Conservation (phyloP, 1,140 invertebrate species). For the Nylanderia fulva region DNA sequence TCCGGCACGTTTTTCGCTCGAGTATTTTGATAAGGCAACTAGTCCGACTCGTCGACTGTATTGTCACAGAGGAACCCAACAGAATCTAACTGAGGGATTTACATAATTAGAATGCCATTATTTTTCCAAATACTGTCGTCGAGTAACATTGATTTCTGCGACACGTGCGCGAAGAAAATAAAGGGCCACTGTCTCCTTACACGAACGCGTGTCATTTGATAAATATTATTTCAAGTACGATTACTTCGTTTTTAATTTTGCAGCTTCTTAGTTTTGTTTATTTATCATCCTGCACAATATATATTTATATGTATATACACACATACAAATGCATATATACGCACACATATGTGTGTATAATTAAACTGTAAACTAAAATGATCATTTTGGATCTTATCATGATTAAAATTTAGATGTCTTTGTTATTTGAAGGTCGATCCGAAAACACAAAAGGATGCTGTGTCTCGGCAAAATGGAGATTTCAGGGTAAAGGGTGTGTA, state of each 20-base stretch:
- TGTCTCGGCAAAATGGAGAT: constrained; percentile 35
- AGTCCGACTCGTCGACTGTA: constrained; percentile 49
- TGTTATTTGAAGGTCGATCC: neutral
- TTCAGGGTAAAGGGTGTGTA: constrained; percentile 49
- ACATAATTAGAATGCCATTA: constrained; percentile 82
- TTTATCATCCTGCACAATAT: neutral
- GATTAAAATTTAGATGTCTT: neutral
- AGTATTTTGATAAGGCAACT: constrained; percentile 82
- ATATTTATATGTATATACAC: too few species aligned
- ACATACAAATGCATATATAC: too few species aligned
- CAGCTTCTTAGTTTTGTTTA: neutral
- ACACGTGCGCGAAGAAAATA: constrained; percentile 79
- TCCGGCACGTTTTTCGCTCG: constrained; percentile 71
- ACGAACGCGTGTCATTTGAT: constrained; percentile 15
- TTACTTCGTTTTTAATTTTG: constrained; percentile 1
- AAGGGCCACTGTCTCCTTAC: constrained; percentile 33
- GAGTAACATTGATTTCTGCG: constrained; percentile 63
- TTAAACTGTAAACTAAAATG: neutral
- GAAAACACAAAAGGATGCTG: neutral
- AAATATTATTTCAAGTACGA: constrained; percentile 26
- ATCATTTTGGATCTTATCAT: neutral
- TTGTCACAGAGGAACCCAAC: constrained; percentile 19
- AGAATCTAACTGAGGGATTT: constrained; percentile 77
- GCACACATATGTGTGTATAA: too few species aligned
- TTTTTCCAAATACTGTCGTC: constrained; percentile 78